A percentile compares a stretch with the other conserved stretches of the same genome.
phyloP scores from a whole-genome alignment of 2,113 vertebrate genomes.

The Forbesichthys papilliferus region DNA sequence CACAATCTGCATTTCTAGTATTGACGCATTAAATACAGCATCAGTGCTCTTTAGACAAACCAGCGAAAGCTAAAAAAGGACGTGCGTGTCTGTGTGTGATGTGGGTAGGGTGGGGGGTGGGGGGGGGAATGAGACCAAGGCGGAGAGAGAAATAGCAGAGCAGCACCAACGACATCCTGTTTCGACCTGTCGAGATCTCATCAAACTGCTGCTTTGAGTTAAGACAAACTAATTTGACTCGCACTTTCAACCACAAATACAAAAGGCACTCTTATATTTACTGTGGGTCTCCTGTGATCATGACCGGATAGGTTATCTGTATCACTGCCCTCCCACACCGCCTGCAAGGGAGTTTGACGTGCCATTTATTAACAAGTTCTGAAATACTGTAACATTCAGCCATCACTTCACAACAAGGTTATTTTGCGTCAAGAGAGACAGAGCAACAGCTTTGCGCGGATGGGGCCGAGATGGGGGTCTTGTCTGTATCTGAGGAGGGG shows the following conservation, averaged over 20 bases:
- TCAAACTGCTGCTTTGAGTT: slow-evolving; percentile 46
- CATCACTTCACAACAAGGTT: neutral
- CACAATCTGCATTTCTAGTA: slow-evolving; percentile 10
- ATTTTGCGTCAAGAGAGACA: neutral
- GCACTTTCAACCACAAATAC: too few species aligned
- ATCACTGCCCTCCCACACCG: too few species aligned
- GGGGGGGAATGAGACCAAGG: slow-evolving; percentile 17
- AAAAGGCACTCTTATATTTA: too few species aligned
- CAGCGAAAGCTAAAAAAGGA: slow-evolving; percentile 15
- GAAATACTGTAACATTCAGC: neutral
- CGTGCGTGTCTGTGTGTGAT: slow-evolving; percentile 5
- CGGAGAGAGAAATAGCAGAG: slow-evolving; percentile 34
- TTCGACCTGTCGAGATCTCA: slow-evolving; percentile 35
- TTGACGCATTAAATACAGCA: neutral
- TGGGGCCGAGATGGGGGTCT: too few species aligned
- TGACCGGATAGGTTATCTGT: too few species aligned
- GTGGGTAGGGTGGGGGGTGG: neutral
- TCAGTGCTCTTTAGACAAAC: neutral
- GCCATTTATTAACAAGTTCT: neutral
- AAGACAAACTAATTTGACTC: too few species aligned
- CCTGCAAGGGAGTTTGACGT: too few species aligned
- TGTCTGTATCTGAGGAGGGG: too few species aligned
- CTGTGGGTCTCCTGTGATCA: too few species aligned
- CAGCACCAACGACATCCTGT: slow-evolving; percentile 50
- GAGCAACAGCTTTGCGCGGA: slow-evolving; percentile 15